Evolutionary conservation across 2,888 invertebrate genomes (phyloP).

Genomic region (Neria commutata): DNA sequence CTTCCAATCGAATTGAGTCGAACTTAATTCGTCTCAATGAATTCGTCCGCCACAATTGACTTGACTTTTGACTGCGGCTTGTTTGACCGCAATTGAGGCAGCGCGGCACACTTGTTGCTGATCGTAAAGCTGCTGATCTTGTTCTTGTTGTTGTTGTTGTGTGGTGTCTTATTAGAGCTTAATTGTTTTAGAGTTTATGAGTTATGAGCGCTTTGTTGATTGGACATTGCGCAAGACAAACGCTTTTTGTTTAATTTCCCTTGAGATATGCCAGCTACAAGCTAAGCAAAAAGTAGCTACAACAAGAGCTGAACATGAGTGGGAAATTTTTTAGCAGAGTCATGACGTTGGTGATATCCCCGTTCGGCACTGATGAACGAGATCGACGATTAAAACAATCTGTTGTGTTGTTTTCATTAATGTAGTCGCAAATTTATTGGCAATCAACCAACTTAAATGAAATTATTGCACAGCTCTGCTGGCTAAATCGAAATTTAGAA

Average conservation of each 20-base stretch:
- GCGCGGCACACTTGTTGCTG: constrained; percentile 10
- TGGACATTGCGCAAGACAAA: no score
- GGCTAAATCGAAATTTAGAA: constrained; percentile 6
- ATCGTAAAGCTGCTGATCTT: constrained; percentile 16
- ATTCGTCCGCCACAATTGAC: constrained; percentile 19
- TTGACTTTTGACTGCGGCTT: constrained; percentile 30
- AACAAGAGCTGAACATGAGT: no score
- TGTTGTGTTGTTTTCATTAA: constrained; percentile 16
- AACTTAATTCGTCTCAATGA: constrained; percentile 1
- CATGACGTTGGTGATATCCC: no score
- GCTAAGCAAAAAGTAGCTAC: no score
- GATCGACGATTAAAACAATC: constrained; percentile 13
- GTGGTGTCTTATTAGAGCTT: no score
- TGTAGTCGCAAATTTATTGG: constrained; percentile 15
- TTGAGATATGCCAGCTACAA: no score
- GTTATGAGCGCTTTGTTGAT: no score
- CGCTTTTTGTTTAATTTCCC: no score
- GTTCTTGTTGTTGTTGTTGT: not conserved
- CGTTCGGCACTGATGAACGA: constrained; percentile 12
- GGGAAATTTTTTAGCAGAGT: no score
- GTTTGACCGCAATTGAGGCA: constrained; percentile 7
- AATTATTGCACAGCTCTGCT: not conserved
- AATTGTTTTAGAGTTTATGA: no score
- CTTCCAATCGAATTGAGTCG: not conserved
- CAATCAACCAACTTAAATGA: constrained; percentile 7